phyloP scores from a whole-genome alignment of 2,888 invertebrate species.

The Perithous albicinctus region DNA sequence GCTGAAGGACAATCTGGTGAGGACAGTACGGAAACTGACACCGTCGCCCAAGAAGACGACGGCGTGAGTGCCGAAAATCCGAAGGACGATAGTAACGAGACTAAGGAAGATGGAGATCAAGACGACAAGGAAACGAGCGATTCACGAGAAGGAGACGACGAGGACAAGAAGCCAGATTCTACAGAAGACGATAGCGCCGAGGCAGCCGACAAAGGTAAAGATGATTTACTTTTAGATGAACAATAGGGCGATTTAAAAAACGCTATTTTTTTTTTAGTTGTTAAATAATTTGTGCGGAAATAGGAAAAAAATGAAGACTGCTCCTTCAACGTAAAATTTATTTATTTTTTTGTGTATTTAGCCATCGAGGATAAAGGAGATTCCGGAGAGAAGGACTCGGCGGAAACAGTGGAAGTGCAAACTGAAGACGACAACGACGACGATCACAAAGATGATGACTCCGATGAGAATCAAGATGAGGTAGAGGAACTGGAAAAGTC shows the following conservation, averaged over 20 bases:
- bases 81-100: constrained; percentile 78
- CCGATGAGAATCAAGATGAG: constrained; percentile 61
- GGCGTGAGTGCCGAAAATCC: constrained; percentile 83
- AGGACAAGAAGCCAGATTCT: constrained; percentile 64
- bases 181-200: constrained; percentile 65
- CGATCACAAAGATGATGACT: constrained; percentile 62
- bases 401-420: constrained; percentile 58
- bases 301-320: no score
- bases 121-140: constrained; percentile 66
- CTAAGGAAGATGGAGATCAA: constrained; percentile 68
- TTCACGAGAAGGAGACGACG: constrained; percentile 71
- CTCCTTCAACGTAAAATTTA: no score
- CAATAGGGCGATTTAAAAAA: no score
- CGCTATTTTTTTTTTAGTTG: no score
- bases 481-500: constrained; percentile 58
- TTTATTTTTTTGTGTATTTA: constrained; percentile 10
- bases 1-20: constrained; percentile 57
- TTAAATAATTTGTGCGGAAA: no score
- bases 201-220: constrained; percentile 62
- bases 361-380: constrained; percentile 63
- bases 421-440: constrained; percentile 51
- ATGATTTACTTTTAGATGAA: neutral
- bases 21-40: constrained; percentile 68
- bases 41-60: constrained; percentile 76
- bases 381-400: constrained; percentile 67